Base-by-base conservation (phyloP, 2,888 invertebrate genomes). In the Orchestes rusci region DNA sequence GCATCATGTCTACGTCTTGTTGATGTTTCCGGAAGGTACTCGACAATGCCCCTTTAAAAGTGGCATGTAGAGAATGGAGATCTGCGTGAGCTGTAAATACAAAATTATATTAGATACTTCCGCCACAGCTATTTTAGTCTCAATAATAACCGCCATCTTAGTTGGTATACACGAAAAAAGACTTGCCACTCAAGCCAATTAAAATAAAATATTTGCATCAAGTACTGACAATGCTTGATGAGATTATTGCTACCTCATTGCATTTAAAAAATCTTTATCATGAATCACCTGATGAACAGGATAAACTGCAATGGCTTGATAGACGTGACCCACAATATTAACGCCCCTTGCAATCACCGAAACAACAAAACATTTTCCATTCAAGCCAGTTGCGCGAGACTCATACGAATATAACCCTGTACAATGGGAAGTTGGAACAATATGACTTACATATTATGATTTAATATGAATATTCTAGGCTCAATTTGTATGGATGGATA, bases 1-100 rank as follows among this genome's bases (percentile, higher is more conserved):
- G 81, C 79, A 82, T 80, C 68, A 81, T 79, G 60, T 79, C 75
- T 56, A 78, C 66, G 50, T 74, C 73, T 53, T 68, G 74, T 58
- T 75, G 73, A 56, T 70, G 68, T 59, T 74, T 75, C 30, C 69
- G 70, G 34, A 52, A 53, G 23, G 59, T 48, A 16, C 58, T 57
- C 62, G 60, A 59, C 66, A 69, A 38, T 62, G 47, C 53, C 35
- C 55, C 53, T 34, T 55, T 58, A 50, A 58, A 56, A 43, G 57
- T 45, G 10, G 56, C 45, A 29, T 56, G 53, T 39, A 54, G 57
- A 10, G 52, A 42, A 20, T 60, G 52, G 18, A 60, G 48, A 43
- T 67, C 65, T 46, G 59, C 50, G 52, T 60, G 60, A 57, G 66
- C 68, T 68, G 68, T 57, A 70, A n/a, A n/a, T n/a, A n/a, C n/a